Conservation (phyloP, 2,113 vertebrate species). For the Dasyprocta punctata region DNA sequence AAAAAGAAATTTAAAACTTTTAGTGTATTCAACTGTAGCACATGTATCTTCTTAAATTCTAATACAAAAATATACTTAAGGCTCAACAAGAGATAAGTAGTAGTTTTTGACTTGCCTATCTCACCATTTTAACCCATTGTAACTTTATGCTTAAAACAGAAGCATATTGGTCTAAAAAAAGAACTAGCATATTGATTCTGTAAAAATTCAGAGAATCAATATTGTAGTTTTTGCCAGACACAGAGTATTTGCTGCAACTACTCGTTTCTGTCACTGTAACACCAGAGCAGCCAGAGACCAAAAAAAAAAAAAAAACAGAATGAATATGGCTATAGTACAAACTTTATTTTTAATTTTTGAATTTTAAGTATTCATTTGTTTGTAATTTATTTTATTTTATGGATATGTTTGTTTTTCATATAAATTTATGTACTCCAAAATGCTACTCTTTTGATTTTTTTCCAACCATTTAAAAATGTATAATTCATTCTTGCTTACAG, state of each 20-base stretch:
- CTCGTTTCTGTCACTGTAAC: not conserved
- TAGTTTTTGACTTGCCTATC: not conserved
- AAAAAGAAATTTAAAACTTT: conserved; percentile 43
- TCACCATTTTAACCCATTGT: not conserved
- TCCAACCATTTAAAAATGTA: conserved; percentile 36
- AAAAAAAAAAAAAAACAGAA: too few species aligned
- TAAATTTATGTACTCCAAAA: conserved; percentile 15
- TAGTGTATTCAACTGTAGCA: not conserved
- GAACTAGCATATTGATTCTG: not conserved
- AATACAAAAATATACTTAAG: not conserved
- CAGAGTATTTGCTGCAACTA: not conserved
- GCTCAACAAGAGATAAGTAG: not conserved
- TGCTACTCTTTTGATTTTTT: conserved; percentile 20
- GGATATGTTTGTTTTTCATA: not conserved
- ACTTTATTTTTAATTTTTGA: conserved; percentile 2
- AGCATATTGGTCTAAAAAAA: not conserved
- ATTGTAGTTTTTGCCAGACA: not conserved
- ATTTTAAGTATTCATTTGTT: not conserved
- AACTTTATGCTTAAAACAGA: not conserved
- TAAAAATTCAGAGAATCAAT: not conserved
- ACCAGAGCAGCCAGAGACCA: not conserved
- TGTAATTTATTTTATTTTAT: conserved; percentile 40
- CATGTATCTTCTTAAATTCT: conserved; percentile 24
- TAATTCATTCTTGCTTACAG: conserved; percentile 3
- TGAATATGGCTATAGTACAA: not conserved